Base-by-base conservation (phyloP, 2,113 vertebrate species). In the Bothrops jararaca region DNA sequence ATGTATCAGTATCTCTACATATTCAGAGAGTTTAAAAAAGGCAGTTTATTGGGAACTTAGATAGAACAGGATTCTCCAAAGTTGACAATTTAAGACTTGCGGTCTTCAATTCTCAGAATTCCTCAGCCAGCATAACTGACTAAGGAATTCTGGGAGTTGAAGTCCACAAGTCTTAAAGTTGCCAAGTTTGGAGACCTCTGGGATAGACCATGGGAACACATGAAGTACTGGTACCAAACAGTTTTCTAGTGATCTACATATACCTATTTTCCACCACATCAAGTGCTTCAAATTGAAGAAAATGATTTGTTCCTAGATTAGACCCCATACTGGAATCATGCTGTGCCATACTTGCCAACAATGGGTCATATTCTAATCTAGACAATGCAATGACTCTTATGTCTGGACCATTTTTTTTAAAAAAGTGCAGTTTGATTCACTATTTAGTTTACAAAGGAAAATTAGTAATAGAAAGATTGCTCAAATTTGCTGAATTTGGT, bases 401-500 rank as follows among this genome's bases (percentile, higher is more conserved):
- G 15, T 20, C 34, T 54, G 60, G 50, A 80, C 9, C 34, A 24
- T 29, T 89, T 13, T 29, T 12, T 88, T 34, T 53, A 5, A 95
- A 39, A 56, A 11, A 95, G 22, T 64, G 60, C 60, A 18, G 86
- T 50, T 94, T 95, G 89, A 50, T 93, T 54, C 64, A 50, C 89
- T 90, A 92, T 8, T 29, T 89, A 0, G 90, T 94, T 90, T 92
- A 93, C 93, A 91, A 92, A 69, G 57, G 89, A 91, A 50, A 87
- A 64, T 85, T 91, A 64, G 39, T 58, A 93, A 86, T 45, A 54
- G 54, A 34, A 24, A 91, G 91, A 11, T 42, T 93, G 5, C 34
- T 94, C 18, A 88, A 89, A 88, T 53, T 26, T 93, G n/a, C 64
- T 93, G 93, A 90, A 95, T 91, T 85, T 80, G 86, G 34, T 90